A percentile compares a stretch with the other conserved stretches of the same genome.
These are phyloP conservation scores for Empis stercorea DNA, from an alignment of 2,888 invertebrate species.

Conservation along the genomic window DNA sequence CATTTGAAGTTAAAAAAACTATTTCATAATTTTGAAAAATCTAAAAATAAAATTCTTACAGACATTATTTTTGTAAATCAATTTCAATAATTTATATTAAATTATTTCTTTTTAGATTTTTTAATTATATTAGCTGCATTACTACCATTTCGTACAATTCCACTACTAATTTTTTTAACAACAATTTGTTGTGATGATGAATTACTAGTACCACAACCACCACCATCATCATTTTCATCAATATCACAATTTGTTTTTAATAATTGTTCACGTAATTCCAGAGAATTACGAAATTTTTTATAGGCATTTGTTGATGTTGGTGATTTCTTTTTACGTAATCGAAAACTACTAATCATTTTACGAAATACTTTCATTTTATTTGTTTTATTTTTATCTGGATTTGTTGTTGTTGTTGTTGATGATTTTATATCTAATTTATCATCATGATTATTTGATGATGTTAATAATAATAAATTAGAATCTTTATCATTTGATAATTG, in stretches of 20 bases:
- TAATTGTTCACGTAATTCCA: constrained; percentile 6
- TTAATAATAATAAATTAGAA: not conserved
- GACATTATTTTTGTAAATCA: no score
- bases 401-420: constrained; percentile 9
- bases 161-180: no score
- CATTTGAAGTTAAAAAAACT: no score
- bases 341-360: constrained; percentile 11
- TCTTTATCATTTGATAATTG: constrained; percentile 1
- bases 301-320: constrained; percentile 15
- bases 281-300: constrained; percentile 22
- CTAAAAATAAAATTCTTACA: no score
- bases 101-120: no score
- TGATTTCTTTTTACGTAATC: constrained; percentile 12
- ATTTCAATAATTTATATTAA: no score
- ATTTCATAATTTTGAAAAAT: no score
- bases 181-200: no score
- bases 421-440: constrained; percentile 15
- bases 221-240: no score
- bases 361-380: constrained; percentile 15
- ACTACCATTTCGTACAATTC: no score
- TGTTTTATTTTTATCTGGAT: constrained; percentile 3
- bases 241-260: not conserved
- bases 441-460: constrained; percentile 8
- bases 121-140: no score
- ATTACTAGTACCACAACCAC: no score